Evolutionary conservation across 2,797 vertebrate genomes (phyloP).

Genomic region (Sebastolobus alascanus): DNA sequence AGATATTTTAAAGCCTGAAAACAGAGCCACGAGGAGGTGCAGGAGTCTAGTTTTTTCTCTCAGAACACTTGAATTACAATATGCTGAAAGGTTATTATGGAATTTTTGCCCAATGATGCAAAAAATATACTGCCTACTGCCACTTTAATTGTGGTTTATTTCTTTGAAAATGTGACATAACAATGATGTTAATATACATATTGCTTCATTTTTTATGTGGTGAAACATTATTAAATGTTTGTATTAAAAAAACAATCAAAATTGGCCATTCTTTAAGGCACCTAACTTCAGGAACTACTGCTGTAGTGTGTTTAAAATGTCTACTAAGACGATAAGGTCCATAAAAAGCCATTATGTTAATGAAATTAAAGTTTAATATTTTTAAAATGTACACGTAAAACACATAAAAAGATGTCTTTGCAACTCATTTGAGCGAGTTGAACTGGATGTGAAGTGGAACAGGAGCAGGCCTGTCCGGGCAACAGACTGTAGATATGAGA

Average conservation of each 20-base stretch:
- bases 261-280: background rate
- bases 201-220: background rate
- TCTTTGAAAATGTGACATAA: background rate
- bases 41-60: too few relatives aligned
- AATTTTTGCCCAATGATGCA: too few relatives aligned
- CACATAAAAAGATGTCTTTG: background rate
- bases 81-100: too few relatives aligned
- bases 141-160: background rate
- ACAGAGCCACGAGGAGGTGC: too few relatives aligned
- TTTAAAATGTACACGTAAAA: background rate
- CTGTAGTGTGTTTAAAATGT: background rate
- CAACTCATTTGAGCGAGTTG: background rate
- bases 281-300: background rate
- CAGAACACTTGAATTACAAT: too few relatives aligned
- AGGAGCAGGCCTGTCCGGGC: constrained; percentile 20
- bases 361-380: background rate
- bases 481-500: constrained; percentile 37
- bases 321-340: background rate
- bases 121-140: too few relatives aligned
- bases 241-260: background rate
- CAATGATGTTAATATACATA: background rate
- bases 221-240: background rate
- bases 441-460: constrained; percentile 15
- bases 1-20: too few relatives aligned
- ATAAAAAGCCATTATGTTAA: background rate